A percentile compares a stretch with the other conserved stretches of the same genome.
These are phyloP conservation scores for Actinernus sp. DNA, from an alignment of 92 coral and sea anemone species.

Conservation along the genomic window DNA sequence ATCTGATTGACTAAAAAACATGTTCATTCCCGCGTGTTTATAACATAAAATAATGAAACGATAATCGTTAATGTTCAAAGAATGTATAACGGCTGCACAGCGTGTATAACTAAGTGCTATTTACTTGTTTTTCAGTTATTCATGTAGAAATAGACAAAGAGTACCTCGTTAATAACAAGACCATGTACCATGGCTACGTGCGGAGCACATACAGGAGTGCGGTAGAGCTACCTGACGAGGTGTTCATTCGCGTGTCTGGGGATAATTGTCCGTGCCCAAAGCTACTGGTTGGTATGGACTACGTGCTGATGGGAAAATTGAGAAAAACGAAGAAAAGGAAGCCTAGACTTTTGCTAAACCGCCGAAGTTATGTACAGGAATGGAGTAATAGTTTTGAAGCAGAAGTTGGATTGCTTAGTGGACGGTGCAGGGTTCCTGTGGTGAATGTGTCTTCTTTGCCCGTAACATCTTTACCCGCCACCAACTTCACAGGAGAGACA, in stretches of 20 bases:
- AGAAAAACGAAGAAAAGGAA: slow-evolving; percentile 3
- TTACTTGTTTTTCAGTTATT: no score
- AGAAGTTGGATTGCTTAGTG: no score
- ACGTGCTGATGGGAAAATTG: slow-evolving; percentile 55
- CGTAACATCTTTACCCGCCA: no score
- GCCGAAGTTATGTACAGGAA: slow-evolving; percentile 24
- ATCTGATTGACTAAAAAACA: no score
- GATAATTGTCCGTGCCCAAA: slow-evolving; percentile 34
- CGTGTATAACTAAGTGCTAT: no score
- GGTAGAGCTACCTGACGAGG: background rate
- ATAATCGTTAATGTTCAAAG: no score
- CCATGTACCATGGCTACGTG: slow-evolving; percentile 6
- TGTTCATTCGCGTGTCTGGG: slow-evolving; percentile 26
- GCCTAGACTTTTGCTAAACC: slow-evolving; percentile 10
- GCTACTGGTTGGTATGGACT: slow-evolving; percentile 41
- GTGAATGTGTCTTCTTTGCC: no score
- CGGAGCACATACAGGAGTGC: slow-evolving; percentile 12
- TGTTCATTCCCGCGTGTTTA: no score
- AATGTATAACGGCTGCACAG: no score
- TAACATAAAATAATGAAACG: no score
- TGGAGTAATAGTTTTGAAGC: slow-evolving; percentile 11
- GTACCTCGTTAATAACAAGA: slow-evolving; percentile 3
- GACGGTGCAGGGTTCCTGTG: no score
- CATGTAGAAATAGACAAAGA: background rate
- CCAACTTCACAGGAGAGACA: no score